Base-by-base conservation (phyloP, 30 jellyfish, hydroid and myxozoan species). In the Cassiopea andromeda region DNA sequence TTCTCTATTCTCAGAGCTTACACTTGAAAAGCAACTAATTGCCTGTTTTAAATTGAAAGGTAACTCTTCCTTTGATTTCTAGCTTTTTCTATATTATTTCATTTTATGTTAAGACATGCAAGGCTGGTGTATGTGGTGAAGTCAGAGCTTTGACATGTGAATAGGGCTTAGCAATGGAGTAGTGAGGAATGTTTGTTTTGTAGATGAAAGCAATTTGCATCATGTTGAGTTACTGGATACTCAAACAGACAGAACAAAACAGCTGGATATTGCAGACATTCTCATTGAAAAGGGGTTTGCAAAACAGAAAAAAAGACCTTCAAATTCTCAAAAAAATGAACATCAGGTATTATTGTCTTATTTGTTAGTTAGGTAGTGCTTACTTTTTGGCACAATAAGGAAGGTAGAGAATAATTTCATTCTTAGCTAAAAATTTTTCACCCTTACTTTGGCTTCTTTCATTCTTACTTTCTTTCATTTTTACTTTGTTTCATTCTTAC, bases 21-120 rank as follows among this genome's bases (percentile, higher is more conserved):
- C 85, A 17, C 69, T 89, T 1, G 98, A 89, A 16, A 90, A 94
- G 54, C 98, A 94, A 48, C 84, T 94, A 82, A 92, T 90, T 38
- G 98, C 96, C 1, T 66, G 38, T 46, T 92, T 94, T 16, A 94
- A 84, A 73, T 27, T 68, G 43, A 88, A 88, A 84, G 83, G 98
- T 93, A 76, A 7, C 18, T 46, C 44, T 12, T 17, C 81, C 58
- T 19, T 72, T 5, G n/a, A 3, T 72, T 16, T 8, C 9, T 38
- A 7, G 17, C 57, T 72, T 3, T 57, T 72, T 72, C 3, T 9
- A 15, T 19, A 15, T 12, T 72, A 3, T 27, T 27, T 27, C 38
- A 27, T 27, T 27, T 27, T 27, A 27, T 27, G 38, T 27, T 27
- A 27, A 27, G 38, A 27, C 38, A 27, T 27, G 38, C 38, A 27